Conservation (phyloP, 2,113 vertebrate species). For the Empidonax alnorum region DNA sequence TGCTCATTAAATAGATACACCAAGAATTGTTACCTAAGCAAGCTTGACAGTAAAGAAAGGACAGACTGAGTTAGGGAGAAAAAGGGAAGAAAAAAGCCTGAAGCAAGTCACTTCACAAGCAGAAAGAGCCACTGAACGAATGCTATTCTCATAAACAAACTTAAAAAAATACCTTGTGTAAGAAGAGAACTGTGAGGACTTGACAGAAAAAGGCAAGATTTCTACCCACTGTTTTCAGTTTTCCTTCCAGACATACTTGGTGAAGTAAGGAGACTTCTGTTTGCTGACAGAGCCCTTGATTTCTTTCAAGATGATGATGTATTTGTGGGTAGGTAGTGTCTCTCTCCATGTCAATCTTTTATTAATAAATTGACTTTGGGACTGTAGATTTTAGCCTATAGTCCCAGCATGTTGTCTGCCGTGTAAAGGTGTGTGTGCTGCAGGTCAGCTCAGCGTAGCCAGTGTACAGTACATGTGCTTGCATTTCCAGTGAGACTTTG, state of each 20-base stretch:
- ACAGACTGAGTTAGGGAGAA: constrained; percentile 66
- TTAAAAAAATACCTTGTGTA: constrained; percentile 74
- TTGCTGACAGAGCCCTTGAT: constrained; percentile 81
- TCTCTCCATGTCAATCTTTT: constrained; percentile 75
- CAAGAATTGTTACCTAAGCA: constrained; percentile 86
- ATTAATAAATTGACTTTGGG: constrained; percentile 70
- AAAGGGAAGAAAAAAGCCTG: constrained; percentile 70
- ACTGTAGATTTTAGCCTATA: constrained; percentile 52
- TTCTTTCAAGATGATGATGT: constrained; percentile 92
- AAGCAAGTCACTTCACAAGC: constrained; percentile 80
- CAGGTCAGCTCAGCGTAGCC: constrained; percentile 20
- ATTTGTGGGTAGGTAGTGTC: constrained; percentile 91
- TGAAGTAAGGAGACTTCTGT: constrained; percentile 83
- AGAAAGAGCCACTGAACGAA: constrained; percentile 81
- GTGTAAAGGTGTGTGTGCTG: constrained; percentile 45
- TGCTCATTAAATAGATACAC: constrained; percentile 84
- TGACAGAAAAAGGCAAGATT: constrained; percentile 80
- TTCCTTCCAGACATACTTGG: constrained; percentile 83
- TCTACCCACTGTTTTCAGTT: constrained; percentile 80
- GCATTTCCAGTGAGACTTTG: constrained; percentile 58
- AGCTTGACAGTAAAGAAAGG: constrained; percentile 69
- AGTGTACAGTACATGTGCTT: constrained; percentile 17
- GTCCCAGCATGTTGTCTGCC: constrained; percentile 37
- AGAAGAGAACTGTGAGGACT: constrained; percentile 80
- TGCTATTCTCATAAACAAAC: constrained; percentile 81